Evolutionary conservation across 2,888 invertebrate species (phyloP), one percentile per base, ranked within the genome.

Genomic region (Himalopsyche kuldschensis): DNA sequence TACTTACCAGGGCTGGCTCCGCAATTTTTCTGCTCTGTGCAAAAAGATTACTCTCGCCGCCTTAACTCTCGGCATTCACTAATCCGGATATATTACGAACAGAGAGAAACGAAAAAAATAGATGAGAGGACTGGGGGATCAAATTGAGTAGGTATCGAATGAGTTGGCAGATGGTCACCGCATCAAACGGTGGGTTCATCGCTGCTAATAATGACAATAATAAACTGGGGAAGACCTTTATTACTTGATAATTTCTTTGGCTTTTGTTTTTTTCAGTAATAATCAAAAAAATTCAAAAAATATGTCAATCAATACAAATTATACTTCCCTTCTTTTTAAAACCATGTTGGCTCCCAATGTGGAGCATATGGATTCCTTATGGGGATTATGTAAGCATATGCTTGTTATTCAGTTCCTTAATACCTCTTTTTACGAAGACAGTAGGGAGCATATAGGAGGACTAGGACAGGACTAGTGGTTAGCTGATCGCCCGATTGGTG

Each of bases 11-110:
- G 55, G 55, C 55, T 55, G 55, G 55, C 55, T 86, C 80, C 78
- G 83, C 85, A 86, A 79, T 86, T 85, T 87, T 88, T 87, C 87
- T 86, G 86, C 82, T 84, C 87, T 87, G 84, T 82, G 86, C 83
- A 87, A 87, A 87, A 87, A 87, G 87, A 87, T 87, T 87, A 88
- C 86, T 85, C 85, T 86, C 87, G 69, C 82, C 84, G 87, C 87
- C 87, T 87, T 87, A 85, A 87, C 84, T 75, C 81, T 77, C 79
- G 78, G 80, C 48, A 81, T 81, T 81, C 82, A 55, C 82, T 86
- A 84, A 84, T 86, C 86, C 84, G 86, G 83, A 86, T 86, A 86
- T 86, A 86, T 86, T 86, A 84, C 83, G 80, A 76, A 69, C 55
- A 80, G 80, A 75, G 75, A 75, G 75, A 80, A 31, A 20, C 48